Base-by-base conservation (phyloP, 2,888 invertebrate species). In the Paralinhomoeus sp. region DNA sequence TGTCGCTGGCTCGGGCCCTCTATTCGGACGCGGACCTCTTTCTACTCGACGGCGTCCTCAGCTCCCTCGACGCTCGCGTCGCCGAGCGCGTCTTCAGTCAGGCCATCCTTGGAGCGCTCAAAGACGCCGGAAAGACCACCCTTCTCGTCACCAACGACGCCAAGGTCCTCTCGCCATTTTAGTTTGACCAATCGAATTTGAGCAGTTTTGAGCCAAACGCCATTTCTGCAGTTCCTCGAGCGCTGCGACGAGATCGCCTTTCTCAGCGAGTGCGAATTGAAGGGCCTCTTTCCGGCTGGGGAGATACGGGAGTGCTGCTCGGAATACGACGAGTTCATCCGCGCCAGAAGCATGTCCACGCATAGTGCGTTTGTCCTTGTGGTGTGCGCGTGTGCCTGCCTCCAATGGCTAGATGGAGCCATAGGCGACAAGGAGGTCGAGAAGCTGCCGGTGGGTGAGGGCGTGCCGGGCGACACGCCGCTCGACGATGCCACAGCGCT, bases 11-110 rank as follows among this genome's bases (percentile, higher is more conserved):
- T 0, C 59, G 73, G 53, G 72, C 72, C 1, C 57, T 72, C 17
- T 73, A 71, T 57, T 52, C 62, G 45, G 51, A 56, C 33, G 52
- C 55, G 27, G 54, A 73, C 44, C 66, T 73, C 47, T 72, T 70
- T 52, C 62, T 73, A 15, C 56, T 74, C 27, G 73, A 74, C 53
- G 72, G 74, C 57, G 68, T 72, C 24, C 56, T 74, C 46, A 70
- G 71, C 43, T 68, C 72, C 2, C 65, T 74, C 20, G 73, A 73
- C 48, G 56, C 61, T 24, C 48, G 44, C 38, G 69, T 72, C 2
- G 68, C 67, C 1, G 58, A 64, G 23, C 65, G 67, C 39, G 70
- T 74, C 48, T 72, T 73, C 49, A 17, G 69, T 18, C 50, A 61
- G 27, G 62, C 61, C 23, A 57, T 67, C 24, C 55, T 55, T 44